Evolutionary conservation across 35 echinoderm and acorn worm species (phyloP).

Genomic region (Strongylocentrotus purpuratus): DNA sequence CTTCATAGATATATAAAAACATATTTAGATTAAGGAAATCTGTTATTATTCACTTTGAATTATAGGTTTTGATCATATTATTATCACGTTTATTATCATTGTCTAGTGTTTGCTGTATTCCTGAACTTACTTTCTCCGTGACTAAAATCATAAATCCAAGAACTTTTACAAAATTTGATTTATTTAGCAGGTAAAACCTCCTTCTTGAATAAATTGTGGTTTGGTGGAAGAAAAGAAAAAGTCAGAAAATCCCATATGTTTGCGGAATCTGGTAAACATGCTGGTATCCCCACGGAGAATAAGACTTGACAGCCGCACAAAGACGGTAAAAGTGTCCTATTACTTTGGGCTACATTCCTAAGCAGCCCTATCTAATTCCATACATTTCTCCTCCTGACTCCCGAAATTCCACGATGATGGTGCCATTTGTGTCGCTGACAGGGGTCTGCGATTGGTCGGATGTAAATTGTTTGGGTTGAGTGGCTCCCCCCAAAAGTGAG

Average conservation of each 20-base stretch:
- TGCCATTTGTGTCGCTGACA: not conserved
- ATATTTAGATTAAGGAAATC: too few species aligned
- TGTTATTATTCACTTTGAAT: too few species aligned
- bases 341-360: constrained; percentile 2
- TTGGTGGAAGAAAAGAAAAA: not conserved
- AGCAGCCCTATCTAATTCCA: not conserved
- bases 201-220: not conserved
- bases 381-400: not conserved
- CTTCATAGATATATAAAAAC: too few species aligned
- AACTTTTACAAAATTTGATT: not conserved
- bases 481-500: not conserved
- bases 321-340: not conserved
- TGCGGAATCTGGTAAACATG: not conserved
- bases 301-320: not conserved
- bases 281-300: not conserved
- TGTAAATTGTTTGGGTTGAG: not conserved
- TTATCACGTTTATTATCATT: not conserved
- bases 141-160: not conserved
- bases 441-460: not conserved
- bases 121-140: not conserved
- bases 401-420: not conserved
- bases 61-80: too few species aligned
- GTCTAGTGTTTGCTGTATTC: not conserved
- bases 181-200: not conserved
- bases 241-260: not conserved